phyloP scores from a whole-genome alignment of 2,797 vertebrate species.

The Muraenolepis orangiensis region DNA sequence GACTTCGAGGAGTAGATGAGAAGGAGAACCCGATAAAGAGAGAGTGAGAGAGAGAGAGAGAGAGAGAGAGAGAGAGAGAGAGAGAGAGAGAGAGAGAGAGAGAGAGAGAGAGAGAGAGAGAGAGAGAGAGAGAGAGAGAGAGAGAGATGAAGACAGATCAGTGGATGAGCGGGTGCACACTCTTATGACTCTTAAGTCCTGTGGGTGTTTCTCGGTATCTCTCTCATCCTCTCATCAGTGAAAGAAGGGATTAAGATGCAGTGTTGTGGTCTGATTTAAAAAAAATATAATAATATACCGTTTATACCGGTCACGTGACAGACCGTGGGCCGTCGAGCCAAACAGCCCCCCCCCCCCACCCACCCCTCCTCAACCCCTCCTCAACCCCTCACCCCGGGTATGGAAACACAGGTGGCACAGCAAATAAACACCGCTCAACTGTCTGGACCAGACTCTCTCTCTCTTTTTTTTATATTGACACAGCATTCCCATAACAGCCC shows the following conservation, averaged over 20 bases:
- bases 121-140: background rate
- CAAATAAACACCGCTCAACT: constrained; percentile 68
- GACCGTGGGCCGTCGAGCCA: background rate
- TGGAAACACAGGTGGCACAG: constrained; percentile 73
- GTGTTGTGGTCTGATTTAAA: background rate
- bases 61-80: background rate
- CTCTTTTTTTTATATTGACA: constrained; percentile 63
- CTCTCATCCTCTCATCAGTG: background rate
- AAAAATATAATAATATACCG: too few species aligned
- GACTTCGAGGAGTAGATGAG: too few species aligned
- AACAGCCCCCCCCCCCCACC: constrained; percentile 19
- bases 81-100: background rate
- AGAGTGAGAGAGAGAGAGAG: background rate
- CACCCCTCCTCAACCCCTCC: constrained; percentile 47
- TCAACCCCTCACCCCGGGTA: constrained; percentile 13
- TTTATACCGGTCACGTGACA: background rate
- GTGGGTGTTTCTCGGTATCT: background rate
- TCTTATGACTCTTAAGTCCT: background rate
- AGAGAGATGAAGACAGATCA: too few species aligned
- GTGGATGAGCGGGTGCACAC: constrained; percentile 31
- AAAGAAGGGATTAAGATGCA: background rate
- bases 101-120: background rate
- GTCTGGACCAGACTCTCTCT: constrained; percentile 63
- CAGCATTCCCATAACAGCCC: constrained; percentile 62
- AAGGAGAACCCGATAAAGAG: too few species aligned